These are phyloP conservation scores for Synchiropus splendidus DNA, from an alignment of 2,113 vertebrate species.

Conservation along the genomic window DNA sequence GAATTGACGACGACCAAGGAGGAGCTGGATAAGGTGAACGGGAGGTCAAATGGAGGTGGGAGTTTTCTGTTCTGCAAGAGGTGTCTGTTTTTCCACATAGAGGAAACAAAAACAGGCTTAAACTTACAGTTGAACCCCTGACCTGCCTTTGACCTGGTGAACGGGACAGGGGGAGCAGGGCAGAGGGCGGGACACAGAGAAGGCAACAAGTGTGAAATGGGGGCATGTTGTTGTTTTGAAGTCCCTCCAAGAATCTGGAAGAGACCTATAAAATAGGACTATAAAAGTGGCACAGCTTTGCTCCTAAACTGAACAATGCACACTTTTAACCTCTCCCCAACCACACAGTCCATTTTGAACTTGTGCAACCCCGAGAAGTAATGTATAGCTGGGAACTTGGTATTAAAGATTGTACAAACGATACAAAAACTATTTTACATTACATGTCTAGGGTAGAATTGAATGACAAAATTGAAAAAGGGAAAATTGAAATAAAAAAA, in stretches of 20 bases:
- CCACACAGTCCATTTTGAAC: no score
- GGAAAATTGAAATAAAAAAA: no score
- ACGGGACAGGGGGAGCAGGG: slow-evolving; percentile 39
- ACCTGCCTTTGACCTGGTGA: slow-evolving; percentile 70
- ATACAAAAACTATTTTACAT: no score
- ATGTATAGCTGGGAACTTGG: no score
- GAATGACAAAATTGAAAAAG: no score
- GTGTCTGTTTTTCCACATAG: slow-evolving; percentile 53
- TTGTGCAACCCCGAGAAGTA: no score
- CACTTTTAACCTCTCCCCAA: background rate
- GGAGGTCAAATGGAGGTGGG: slow-evolving; percentile 58
- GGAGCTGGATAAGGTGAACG: slow-evolving; percentile 51
- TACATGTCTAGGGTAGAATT: no score
- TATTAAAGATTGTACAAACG: no score
- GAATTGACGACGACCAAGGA: slow-evolving; percentile 53
- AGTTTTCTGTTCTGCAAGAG: slow-evolving; percentile 43
- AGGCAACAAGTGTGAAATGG: slow-evolving; percentile 56
- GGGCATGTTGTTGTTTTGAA: slow-evolving; percentile 70
- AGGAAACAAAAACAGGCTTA: slow-evolving; percentile 63
- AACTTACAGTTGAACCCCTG: slow-evolving; percentile 77
- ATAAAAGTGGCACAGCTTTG: slow-evolving; percentile 58
- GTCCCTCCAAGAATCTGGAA: slow-evolving; percentile 69
- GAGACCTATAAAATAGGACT: slow-evolving; percentile 68
- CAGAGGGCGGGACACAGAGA: slow-evolving; percentile 48
- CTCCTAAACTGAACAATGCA: slow-evolving; percentile 30